Evolutionary conservation across 2,888 invertebrate species (phyloP).

Genomic region (Tetrapedia diversipes): DNA sequence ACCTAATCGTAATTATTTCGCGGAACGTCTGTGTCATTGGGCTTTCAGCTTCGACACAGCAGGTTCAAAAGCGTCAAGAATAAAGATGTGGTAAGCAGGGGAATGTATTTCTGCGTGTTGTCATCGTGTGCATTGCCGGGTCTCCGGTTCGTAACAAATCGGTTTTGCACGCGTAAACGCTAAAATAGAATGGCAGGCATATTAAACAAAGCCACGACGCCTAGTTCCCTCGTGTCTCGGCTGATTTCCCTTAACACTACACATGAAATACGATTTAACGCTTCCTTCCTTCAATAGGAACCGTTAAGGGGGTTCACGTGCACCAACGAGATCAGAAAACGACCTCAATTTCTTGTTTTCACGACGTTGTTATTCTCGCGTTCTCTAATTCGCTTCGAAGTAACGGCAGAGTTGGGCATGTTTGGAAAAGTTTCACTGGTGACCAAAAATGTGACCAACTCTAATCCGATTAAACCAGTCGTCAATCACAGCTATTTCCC

Average conservation of each 20-base stretch:
- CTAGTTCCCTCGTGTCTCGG: conserved; percentile 5
- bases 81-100: conserved; percentile 11
- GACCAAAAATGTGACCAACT: too few relatives aligned
- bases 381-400: too few relatives aligned
- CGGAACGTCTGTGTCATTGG: not conserved
- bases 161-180: conserved; percentile 68
- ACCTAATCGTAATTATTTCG: not conserved
- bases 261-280: not conserved
- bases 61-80: not conserved
- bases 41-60: not conserved
- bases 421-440: too few relatives aligned
- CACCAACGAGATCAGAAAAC: too few relatives aligned
- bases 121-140: conserved; percentile 72
- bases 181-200: conserved; percentile 78
- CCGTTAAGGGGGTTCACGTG: not conserved
- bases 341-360: too few relatives aligned
- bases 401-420: too few relatives aligned
- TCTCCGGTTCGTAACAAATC: conserved; percentile 37
- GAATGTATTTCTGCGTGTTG: conserved; percentile 76
- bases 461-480: too few relatives aligned
- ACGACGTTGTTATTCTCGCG: too few relatives aligned
- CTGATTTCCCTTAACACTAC: not conserved
- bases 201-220: conserved; percentile 74
- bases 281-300: not conserved
- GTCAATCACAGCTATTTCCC: too few relatives aligned